Evolutionary conservation across 2,888 invertebrate genomes (phyloP).

Genomic region (Gastracanthus pulcherrimus): DNA sequence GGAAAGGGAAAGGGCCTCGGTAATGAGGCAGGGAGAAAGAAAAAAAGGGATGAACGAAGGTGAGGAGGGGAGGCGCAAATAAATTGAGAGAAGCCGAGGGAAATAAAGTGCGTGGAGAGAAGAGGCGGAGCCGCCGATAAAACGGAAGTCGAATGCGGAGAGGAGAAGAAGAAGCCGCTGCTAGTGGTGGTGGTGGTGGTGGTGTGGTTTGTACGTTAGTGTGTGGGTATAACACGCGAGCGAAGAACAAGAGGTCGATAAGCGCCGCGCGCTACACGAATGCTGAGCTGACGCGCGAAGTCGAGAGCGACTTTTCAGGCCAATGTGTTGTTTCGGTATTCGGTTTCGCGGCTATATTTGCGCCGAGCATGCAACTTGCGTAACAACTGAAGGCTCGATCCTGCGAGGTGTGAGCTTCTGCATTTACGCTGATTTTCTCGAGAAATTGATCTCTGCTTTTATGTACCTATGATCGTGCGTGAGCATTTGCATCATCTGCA

Average conservation of each 20-base stretch:
- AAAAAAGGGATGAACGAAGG: too few relatives aligned
- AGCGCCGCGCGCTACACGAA: neutral
- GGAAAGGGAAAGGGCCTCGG: neutral
- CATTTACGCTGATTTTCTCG: neutral
- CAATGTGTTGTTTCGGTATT: neutral
- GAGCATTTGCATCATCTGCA: neutral
- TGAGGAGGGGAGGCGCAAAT: slow-evolving; percentile 38
- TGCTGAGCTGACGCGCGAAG: neutral
- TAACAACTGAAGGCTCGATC: neutral
- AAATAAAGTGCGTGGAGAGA: slow-evolving; percentile 48
- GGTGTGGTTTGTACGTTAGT: neutral
- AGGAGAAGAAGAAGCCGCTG: slow-evolving; percentile 11
- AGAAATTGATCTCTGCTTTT: neutral
- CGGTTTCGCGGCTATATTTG: neutral
- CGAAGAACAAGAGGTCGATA: neutral
- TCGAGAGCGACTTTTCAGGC: neutral
- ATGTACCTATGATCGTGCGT: neutral
- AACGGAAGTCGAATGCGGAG: slow-evolving; percentile 31
- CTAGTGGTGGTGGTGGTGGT: neutral
- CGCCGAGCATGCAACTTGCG: neutral
- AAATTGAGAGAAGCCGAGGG: slow-evolving; percentile 36
- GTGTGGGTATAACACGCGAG: neutral
- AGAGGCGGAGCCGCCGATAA: slow-evolving; percentile 42
- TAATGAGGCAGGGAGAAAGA: slow-evolving; percentile 14
- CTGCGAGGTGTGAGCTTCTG: too few relatives aligned